Evolutionary conservation across 2,888 invertebrate genomes (phyloP), one percentile per base, ranked within the genome.

Genomic region (Campoletis raptor): DNA sequence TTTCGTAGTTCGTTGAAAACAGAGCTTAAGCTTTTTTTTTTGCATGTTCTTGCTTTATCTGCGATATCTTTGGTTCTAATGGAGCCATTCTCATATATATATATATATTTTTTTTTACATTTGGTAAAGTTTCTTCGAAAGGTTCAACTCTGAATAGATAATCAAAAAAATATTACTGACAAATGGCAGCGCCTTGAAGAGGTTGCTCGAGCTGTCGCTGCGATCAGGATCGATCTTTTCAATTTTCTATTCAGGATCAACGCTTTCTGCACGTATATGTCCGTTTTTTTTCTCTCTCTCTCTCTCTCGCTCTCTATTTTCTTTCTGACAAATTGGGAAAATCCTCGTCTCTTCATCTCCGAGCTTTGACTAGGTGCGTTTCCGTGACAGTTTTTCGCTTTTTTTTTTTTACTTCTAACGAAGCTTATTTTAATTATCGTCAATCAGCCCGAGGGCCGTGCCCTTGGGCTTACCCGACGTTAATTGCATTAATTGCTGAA

Each of bases 391-490:
- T 36, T 64, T 79, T 78, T n/a, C n/a, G n/a, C n/a, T n/a, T 30
- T 30, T 30, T 79, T 40, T 67, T 83, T 78, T 79, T 72, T 45
- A 52, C 52, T 82, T 88, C 86, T 90, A 91, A 92, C 91, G 91
- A 92, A 91, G 92, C 91, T 91, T 90, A 90, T 92, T 92, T 92
- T 91, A 92, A 92, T 91, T 89, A 90, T 91, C 82, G 88, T 87
- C 90, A 90, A 91, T 92, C 90, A 90, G 88, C 89, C 89, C 85
- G 81, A 88, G 90, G 87, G 84, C 81, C 83, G 87, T 48, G 48
- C 70, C 18, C 54, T 21, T 57, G 57, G 57, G 74, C 40, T 74
- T 82, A 83, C 73, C 81, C 86, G 81, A 79, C 74, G 69, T 72
- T 87, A 92, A 92, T 92, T 92, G 90, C 91, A 90, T 90, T 90